A percentile compares a stretch with the other conserved stretches of the same genome.
Evolutionary conservation across 2,113 vertebrate species (phyloP).

Genomic region (Prunella himalayana): DNA sequence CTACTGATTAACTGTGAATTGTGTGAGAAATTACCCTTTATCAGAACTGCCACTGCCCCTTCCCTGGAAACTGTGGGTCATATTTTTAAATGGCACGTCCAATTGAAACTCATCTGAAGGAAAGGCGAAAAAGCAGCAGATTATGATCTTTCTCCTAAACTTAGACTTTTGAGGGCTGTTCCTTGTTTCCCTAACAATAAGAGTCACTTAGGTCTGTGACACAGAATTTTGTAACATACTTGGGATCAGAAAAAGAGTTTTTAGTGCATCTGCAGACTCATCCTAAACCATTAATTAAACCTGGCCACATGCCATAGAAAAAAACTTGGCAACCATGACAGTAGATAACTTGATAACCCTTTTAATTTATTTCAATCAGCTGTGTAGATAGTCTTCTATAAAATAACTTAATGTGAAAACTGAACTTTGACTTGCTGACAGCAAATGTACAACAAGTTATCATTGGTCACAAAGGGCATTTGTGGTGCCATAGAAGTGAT

Average conservation of each 20-base stretch:
- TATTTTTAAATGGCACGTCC: not conserved
- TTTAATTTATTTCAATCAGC: not conserved
- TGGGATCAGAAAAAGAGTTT: not conserved
- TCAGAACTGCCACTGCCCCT: rapidly evolving
- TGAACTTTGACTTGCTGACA: not conserved
- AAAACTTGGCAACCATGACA: not conserved
- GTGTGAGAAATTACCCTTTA: not conserved
- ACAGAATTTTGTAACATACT: not conserved
- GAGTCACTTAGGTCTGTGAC: not conserved
- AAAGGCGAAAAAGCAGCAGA: not conserved
- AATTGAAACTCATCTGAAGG: not conserved
- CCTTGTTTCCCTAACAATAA: not conserved
- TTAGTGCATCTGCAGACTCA: not conserved
- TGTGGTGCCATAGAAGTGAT: not conserved
- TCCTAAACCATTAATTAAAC: not conserved
- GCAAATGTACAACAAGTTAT: not conserved
- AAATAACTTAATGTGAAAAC: not conserved
- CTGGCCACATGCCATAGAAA: not conserved
- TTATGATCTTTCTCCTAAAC: not conserved
- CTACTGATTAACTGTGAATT: not conserved
- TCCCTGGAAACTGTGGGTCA: not conserved
- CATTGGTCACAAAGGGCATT: not conserved
- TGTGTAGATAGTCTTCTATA: not conserved
- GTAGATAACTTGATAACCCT: not conserved
- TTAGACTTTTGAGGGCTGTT: not conserved